phyloP scores from a whole-genome alignment of 2,797 vertebrate genomes.

The Iguana delicatissima region DNA sequence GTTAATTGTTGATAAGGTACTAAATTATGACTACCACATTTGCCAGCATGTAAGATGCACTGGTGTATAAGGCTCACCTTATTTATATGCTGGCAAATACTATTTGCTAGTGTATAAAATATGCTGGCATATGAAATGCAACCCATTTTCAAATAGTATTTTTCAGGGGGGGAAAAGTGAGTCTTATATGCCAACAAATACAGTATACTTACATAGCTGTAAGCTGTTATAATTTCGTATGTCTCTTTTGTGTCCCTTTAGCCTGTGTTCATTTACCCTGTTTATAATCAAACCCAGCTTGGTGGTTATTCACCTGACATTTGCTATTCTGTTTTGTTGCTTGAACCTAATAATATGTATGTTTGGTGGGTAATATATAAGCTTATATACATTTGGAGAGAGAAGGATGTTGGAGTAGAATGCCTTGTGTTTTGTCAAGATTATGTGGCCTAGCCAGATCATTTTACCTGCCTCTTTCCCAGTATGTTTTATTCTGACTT shows the following conservation, averaged over 20 bases:
- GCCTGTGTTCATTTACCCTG: slow-evolving; percentile 53
- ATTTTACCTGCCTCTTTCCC: neutral
- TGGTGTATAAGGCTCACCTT: too few relatives aligned
- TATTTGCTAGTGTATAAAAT: too few relatives aligned
- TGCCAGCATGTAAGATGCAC: too few relatives aligned
- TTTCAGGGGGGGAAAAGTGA: too few relatives aligned
- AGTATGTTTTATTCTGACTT: neutral
- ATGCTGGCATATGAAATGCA: too few relatives aligned
- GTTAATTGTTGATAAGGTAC: slow-evolving; percentile 60
- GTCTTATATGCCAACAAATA: too few relatives aligned
- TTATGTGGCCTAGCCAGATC: neutral
- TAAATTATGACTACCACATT: slow-evolving; percentile 49
- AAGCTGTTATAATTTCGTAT: slow-evolving; percentile 72
- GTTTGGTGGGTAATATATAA: neutral
- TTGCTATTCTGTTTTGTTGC: slow-evolving; percentile 41
- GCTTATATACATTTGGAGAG: neutral
- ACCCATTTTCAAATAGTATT: too few relatives aligned
- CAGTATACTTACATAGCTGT: slow-evolving; percentile 50
- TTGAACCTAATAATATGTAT: neutral
- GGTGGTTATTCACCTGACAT: slow-evolving; percentile 3
- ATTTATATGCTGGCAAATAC: too few relatives aligned
- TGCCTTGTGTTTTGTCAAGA: neutral
- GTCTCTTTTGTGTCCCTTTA: slow-evolving; percentile 52
- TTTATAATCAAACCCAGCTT: slow-evolving; percentile 52
- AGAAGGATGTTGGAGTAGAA: neutral